Evolutionary conservation across 92 coral and sea anemone species (phyloP), one percentile per base, ranked within the genome.

Genomic region (Siderastrea siderea): DNA sequence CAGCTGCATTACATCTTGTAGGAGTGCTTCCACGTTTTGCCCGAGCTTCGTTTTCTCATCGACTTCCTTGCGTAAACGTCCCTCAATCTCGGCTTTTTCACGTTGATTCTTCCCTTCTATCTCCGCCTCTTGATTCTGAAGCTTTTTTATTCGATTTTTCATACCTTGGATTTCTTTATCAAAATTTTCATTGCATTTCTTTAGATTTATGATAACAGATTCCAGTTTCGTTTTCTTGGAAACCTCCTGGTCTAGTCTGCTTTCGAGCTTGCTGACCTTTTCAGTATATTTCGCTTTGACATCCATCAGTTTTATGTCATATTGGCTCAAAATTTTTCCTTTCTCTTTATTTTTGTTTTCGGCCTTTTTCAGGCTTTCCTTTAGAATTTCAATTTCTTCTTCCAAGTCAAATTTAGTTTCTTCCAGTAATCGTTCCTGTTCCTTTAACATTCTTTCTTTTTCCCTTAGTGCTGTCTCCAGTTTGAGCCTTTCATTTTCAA

Each of bases 321-420:
- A 88, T 19, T 93, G 93, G 62, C 75, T 79, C 47, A 91, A 72
- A 38, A 88, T 66, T 77, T 82, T 79, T 45, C 91, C 77, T 58
- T 95, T 95, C 73, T 89, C 93, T 89, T 81, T 89, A 53, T 86
- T 59, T 62, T 92, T 91, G n/a, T 88, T 90, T 76, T 93, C 98
- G 15, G 88, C 87, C 83, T 88, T 88, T 62, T 68, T 89, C 58
- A 95, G 68, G 11, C 61, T 60, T 1, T 93, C 93, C 74, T 83
- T 93, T 5, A 93, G 89, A 68, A 87, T 71, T 63, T 81, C 94
- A 3, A 82, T 73, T 73, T 93, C 91, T 55, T 95, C 96, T 78
- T 95, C 98, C 66, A 71, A 80, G 52, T 93, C 96, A 84, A 68
- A 77, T 69, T 78, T 91, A 2, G 88, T 83, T 70, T 95, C 98